Evolutionary conservation across 2,888 invertebrate species (phyloP).

Genomic region (Homarus gammarus): DNA sequence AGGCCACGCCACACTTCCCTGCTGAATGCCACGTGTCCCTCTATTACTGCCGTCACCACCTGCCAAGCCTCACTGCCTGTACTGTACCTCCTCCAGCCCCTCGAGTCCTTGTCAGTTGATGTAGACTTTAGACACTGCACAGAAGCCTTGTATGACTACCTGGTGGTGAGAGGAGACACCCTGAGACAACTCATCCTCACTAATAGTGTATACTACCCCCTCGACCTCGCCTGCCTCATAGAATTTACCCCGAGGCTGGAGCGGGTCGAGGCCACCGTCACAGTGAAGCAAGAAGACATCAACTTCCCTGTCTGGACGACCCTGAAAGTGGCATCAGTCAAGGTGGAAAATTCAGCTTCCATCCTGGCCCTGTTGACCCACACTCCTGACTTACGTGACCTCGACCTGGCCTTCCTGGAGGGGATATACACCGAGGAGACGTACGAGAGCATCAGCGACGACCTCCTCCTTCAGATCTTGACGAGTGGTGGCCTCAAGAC

Average conservation of each 20-base stretch:
- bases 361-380: slow-evolving; percentile 46
- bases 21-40: slow-evolving; percentile 37
- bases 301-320: slow-evolving; percentile 13
- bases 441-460: slow-evolving; percentile 47
- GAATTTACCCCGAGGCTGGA: slow-evolving; percentile 49
- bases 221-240: slow-evolving; percentile 49
- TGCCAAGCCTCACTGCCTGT: slow-evolving; percentile 14
- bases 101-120: slow-evolving; percentile 48
- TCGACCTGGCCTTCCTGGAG: slow-evolving; percentile 38
- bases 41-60: slow-evolving; percentile 30
- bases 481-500: slow-evolving; percentile 23
- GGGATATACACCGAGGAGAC: slow-evolving; percentile 48
- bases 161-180: slow-evolving; percentile 14
- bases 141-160: slow-evolving; percentile 29
- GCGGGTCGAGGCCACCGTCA: slow-evolving; percentile 29
- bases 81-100: slow-evolving; percentile 33
- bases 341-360: slow-evolving; percentile 17
- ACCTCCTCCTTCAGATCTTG: slow-evolving; percentile 22
- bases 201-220: slow-evolving; percentile 27
- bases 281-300: slow-evolving; percentile 6
- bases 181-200: slow-evolving; percentile 50
- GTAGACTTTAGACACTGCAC: slow-evolving; percentile 2
- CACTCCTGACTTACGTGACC: slow-evolving; percentile 49
- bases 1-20: slow-evolving; percentile 30
- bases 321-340: slow-evolving; percentile 34